Base-by-base conservation (phyloP, 1,140 invertebrate genomes). In the Drosophila rhopaloa region DNA sequence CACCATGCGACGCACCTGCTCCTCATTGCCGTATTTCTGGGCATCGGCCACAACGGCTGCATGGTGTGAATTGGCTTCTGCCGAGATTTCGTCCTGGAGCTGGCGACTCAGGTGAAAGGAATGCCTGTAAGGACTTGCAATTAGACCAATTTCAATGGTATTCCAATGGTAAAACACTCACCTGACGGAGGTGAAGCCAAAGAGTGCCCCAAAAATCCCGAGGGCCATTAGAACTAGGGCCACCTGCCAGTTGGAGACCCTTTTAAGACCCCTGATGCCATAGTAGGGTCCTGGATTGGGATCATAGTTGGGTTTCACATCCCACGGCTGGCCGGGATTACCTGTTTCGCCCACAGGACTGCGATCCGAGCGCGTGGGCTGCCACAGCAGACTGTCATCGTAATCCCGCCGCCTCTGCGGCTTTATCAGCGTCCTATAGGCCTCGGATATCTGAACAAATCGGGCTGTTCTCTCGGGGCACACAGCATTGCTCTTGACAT, bases 401-500 rank as follows among this genome's bases (percentile, higher is more conserved):
- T 96, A 96, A 16, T 92, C 90, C 2, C 92, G 91, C 40, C 95
- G 92, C n/a, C 83, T 92, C 6, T 93, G 79, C 0, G 94, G 92
- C 72, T 95, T 95, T 9, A 94, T 93, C 8, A 96, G 90, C 0
- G 94, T 93, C 61, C 93, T 93, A 76, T 95, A 96, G 2, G 95
- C 95, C 88, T 95, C 95, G 27, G 94, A 94, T 44, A 96, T 93
- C 51, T 92, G 92, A 0, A 95, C 93, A 93, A 95, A 96, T 0
- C 79, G 60, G 2, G 81, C 88, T 0, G 91, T 90, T 59, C 93
- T 93, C 16, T 94, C 93, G 59, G 94, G 93, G 48, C 93, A 93
- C 19, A 79, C 81, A 11, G 88, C 90, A 88, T 94, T 93, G 79
- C 93, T 93, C 29, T 94, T 94, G 41, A 93, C 93, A 85, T 96